Conservation (phyloP, 2,797 vertebrate species). For the Chelon labrosus region DNA sequence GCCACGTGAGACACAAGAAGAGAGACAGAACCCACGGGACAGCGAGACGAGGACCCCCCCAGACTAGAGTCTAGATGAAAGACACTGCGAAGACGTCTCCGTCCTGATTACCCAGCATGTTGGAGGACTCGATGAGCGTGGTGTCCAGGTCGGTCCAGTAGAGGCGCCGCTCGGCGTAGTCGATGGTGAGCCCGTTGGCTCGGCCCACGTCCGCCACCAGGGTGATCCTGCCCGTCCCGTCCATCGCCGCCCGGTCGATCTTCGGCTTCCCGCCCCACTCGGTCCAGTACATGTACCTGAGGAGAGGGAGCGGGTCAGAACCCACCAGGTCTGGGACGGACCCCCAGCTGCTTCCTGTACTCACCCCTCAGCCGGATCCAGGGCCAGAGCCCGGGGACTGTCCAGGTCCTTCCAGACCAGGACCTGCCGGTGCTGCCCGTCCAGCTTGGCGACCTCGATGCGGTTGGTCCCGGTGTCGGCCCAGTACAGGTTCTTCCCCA, state of each 20-base stretch:
- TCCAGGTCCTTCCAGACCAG: constrained; percentile 98
- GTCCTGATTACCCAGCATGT: constrained; percentile 92
- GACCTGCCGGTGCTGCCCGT: constrained; percentile 96
- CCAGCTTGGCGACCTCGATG: constrained; percentile 96
- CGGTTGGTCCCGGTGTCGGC: constrained; percentile 97
- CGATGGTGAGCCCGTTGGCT: constrained; percentile 97
- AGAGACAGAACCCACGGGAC: background rate
- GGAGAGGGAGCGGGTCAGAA: constrained; percentile 10
- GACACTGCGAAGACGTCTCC: too few relatives aligned
- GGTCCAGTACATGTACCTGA: constrained; percentile 99
- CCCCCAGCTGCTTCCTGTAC: background rate
- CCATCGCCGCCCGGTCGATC: constrained; percentile 97
- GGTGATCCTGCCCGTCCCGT: constrained; percentile 93
- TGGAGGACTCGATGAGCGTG: constrained; percentile 96
- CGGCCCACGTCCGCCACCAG: constrained; percentile 95
- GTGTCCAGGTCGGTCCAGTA: constrained; percentile 99
- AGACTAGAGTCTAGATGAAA: background rate
- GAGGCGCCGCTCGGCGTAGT: constrained; percentile 94
- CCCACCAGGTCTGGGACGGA: background rate
- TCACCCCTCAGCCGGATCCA: constrained; percentile 97
- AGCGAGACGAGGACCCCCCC: too few relatives aligned
- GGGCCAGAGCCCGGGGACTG: constrained; percentile 93
- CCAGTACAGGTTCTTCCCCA: constrained; percentile 99
- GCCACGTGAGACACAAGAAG: background rate
- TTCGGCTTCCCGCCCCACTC: constrained; percentile 98